Base-by-base conservation (phyloP, 2,888 invertebrate species). In the Sipha maydis region DNA sequence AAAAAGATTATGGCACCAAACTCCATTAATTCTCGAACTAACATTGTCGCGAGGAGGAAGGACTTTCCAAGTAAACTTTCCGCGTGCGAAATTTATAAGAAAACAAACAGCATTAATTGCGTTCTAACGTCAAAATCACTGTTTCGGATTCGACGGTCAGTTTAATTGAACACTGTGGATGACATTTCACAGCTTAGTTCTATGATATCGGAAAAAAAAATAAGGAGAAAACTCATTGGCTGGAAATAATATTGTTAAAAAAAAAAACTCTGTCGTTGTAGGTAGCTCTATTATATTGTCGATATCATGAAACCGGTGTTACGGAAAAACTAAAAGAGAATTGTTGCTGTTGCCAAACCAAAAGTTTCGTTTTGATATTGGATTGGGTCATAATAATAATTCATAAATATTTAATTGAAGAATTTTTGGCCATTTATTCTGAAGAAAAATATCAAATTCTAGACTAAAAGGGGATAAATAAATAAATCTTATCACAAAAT, bases 161-260 rank as follows among this genome's bases (percentile, higher is more conserved):
- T 85, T 69, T 77, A 77, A 77, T 85, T 48, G 56, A 77, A 77
- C 25, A 34, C 48, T 85, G 77, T 17, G 19, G n/a, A 31, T 69
- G 85, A 85, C 48, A 34, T 85, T 85, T 77, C 77, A 34, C 67
- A 41, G 76, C 31, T 67, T 17, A 56, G 14, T 48, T 77, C 4
- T 61, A 75, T 61, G 61, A 8, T 73, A 54, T n/a, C 31, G 61
- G 25, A 85, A 67, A 83, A 28, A 77, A 41, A 67, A 83, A 28
- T 67, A 41, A 41, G 31, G 67, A 69, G 11, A 69, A 69, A 69
- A 21, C 34, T 38, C 67, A 28, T 84, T 7, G 31, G 4, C 8
- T 38, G 17, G 67, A 76, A 77, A 84, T 76, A 77, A 77, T 48
- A 77, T 25, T 67, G 25, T 77, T 31, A 41, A 34, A 76, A 84